phyloP scores from a whole-genome alignment of 2,888 invertebrate genomes.

The Leucozona laternaria region DNA sequence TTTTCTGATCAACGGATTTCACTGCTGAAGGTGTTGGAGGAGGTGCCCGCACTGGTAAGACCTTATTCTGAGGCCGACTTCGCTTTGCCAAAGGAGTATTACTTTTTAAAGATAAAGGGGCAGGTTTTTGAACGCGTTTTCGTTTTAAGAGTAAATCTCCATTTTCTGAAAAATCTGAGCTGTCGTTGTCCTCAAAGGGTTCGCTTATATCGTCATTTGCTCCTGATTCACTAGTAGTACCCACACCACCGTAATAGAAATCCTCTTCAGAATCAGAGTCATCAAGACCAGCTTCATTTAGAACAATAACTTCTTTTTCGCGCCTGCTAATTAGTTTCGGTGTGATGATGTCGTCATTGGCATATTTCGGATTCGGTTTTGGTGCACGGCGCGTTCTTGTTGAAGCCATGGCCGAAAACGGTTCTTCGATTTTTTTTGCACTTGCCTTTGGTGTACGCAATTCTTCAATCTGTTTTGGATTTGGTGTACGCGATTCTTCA shows the following conservation, averaged over 20 bases:
- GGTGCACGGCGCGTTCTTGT: constrained; percentile 82
- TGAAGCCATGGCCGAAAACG: constrained; percentile 80
- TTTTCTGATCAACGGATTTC: constrained; percentile 32
- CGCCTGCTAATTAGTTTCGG: constrained; percentile 77
- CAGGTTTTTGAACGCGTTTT: not conserved
- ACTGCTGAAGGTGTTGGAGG: not conserved
- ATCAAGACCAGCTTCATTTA: constrained; percentile 55
- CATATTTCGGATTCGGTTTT: constrained; percentile 83
- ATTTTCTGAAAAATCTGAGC: constrained; percentile 60
- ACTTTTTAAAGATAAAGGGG: not conserved
- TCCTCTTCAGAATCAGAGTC: constrained; percentile 50
- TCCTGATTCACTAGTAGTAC: constrained; percentile 76
- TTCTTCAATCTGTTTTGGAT: constrained; percentile 8
- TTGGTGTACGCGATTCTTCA: constrained; percentile 43
- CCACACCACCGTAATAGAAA: constrained; percentile 49
- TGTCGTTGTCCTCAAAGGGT: constrained; percentile 70
- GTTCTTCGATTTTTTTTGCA: constrained; percentile 63
- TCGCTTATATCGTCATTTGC: constrained; percentile 77
- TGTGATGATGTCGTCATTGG: constrained; percentile 82
- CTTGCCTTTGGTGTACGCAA: not conserved
- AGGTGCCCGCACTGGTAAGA: not conserved
- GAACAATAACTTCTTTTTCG: constrained; percentile 67
- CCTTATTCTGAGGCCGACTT: constrained; percentile 37
- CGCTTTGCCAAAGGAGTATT: constrained; percentile 16
- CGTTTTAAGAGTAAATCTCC: constrained; percentile 44